Evolutionary conservation across 2,888 invertebrate genomes (phyloP).

Genomic region (Cheilosia scutellata): DNA sequence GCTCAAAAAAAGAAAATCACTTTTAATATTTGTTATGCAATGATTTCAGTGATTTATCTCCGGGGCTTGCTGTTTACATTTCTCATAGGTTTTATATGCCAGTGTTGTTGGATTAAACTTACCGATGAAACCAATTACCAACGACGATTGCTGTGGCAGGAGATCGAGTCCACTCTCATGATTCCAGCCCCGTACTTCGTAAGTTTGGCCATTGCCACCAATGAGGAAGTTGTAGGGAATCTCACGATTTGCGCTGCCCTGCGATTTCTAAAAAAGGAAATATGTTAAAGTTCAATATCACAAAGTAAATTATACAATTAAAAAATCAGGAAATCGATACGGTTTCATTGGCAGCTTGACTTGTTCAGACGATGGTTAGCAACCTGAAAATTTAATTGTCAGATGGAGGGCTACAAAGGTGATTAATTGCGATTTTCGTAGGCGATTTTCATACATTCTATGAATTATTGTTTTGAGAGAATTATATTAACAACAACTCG

Average conservation of each 20-base stretch:
- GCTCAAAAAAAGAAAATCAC: conserved; percentile 16
- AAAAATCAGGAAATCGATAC: no score
- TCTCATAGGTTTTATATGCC: neutral
- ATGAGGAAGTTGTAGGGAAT: conserved; percentile 85
- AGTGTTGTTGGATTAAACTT: conserved; percentile 51
- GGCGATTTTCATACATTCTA: no score
- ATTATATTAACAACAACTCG: no score
- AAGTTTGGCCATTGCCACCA: conserved; percentile 84
- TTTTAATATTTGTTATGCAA: conserved; percentile 30
- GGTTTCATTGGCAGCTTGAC: no score
- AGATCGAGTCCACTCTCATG: conserved; percentile 80
- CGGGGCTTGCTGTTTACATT: neutral
- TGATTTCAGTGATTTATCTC: conserved; percentile 33
- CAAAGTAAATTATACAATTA: neutral
- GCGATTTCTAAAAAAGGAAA: conserved; percentile 19
- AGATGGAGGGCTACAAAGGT: no score
- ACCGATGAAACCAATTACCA: conserved; percentile 85
- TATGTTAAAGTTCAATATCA: neutral
- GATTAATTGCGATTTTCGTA: no score
- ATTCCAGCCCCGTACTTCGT: conserved; percentile 85
- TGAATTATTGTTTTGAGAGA: no score
- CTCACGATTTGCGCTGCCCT: conserved; percentile 72
- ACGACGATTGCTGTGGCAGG: conserved; percentile 78
- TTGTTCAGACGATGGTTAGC: no score
- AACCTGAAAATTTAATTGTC: no score